phyloP scores from a whole-genome alignment of 1,140 invertebrate species.

The Zaprionus gabonicus region DNA sequence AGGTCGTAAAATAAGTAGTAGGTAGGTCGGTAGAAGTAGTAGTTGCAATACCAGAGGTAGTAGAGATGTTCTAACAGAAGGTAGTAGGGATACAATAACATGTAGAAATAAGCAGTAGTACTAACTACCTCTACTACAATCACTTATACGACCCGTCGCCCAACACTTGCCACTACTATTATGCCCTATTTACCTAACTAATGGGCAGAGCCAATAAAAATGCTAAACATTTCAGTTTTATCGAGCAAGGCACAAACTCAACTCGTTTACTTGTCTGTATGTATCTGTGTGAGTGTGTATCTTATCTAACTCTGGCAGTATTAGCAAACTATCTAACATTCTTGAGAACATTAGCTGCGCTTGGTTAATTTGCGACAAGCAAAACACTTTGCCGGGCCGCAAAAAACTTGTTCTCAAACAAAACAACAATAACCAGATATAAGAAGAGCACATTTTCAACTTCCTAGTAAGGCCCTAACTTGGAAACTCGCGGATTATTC shows the following conservation, averaged over 20 bases:
- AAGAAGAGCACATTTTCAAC: background rate
- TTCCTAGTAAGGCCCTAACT: slow-evolving; percentile 10
- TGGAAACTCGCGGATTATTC: slow-evolving; percentile 5
- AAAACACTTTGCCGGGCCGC: background rate
- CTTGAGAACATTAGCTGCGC: slow-evolving; percentile 19
- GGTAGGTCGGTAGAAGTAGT: too few relatives aligned
- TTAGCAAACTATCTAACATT: slow-evolving; percentile 26
- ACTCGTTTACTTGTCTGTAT: slow-evolving; percentile 5
- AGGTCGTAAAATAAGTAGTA: too few relatives aligned
- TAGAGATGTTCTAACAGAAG: background rate
- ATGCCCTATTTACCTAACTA: slow-evolving; percentile 8
- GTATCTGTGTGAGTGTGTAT: slow-evolving; percentile 23
- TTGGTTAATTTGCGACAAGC: slow-evolving; percentile 5
- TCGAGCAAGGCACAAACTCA: slow-evolving; percentile 18
- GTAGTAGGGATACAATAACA: background rate
- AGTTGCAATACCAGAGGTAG: too few relatives aligned
- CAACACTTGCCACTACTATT: background rate
- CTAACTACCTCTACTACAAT: background rate
- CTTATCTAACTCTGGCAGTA: slow-evolving; percentile 40
- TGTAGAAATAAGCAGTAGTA: background rate
- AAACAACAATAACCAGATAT: background rate
- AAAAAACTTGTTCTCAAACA: slow-evolving; percentile 31
- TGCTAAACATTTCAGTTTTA: slow-evolving; percentile 41
- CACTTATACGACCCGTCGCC: background rate
- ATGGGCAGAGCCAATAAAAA: slow-evolving; percentile 25